Evolutionary conservation across 2,113 vertebrate species (phyloP), one percentile per base, ranked within the genome.

Genomic region (Ochotona curzoniae): DNA sequence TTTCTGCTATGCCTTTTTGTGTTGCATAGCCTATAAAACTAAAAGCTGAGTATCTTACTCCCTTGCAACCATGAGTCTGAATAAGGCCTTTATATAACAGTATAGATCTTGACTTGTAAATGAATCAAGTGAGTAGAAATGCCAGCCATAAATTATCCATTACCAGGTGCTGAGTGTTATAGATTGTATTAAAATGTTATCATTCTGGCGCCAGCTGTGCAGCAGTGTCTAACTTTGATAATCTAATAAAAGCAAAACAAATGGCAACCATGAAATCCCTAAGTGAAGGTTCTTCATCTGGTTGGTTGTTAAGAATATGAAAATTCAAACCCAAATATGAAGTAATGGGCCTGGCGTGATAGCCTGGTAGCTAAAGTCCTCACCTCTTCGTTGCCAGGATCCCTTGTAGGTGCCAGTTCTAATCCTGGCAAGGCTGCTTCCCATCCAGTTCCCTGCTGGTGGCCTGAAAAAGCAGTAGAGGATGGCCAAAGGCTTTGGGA

Each of bases 41-140:
- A 78, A 82, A 67, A 73, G 73, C 1, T 47, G 78, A 44, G 63
- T 96, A 91, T 94, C 11, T 82, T 15, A 89, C 13, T 69, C 32
- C 4, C 12, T 86, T 91, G 15, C 3, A 90, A 61, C 10, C 61
- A 54, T 28, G 21, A 64, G 8, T 67, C 32, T 89, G 44, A 71
- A 78, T 71, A 18, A 61, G 28, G 76, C 66, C 73, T 66, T 71
- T 2, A 78, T n/a, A 17, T 74, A 82, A 80, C 32, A 71, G 30
- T n/a, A 12, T 26, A 64, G 8, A 14, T 74, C 69, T 88, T 91
- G 5, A 85, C 71, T 67, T 89, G 15, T 20, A 67, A 93, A 63
- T 54, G 14, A 71, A 85, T 67, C 12, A 8, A 69, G n/a, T n/a
- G 21, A 0, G 25, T 47, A 64, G 23, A 81, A 35, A 84, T 81